phyloP scores from a whole-genome alignment of 2,113 vertebrate species.

The Eudyptes chrysolophus region DNA sequence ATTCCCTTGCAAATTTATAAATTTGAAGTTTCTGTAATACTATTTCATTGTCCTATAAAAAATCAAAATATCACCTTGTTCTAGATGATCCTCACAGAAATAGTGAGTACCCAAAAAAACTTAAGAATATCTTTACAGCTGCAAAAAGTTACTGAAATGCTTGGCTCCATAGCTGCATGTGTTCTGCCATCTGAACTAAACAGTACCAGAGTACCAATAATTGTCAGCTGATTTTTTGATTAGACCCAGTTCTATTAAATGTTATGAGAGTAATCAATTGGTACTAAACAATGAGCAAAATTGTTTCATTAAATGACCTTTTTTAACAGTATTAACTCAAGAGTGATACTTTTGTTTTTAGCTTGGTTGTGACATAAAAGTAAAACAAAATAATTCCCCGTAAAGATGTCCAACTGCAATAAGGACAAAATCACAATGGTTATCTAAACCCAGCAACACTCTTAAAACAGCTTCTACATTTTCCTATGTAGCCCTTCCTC shows the following conservation, averaged over 20 bases:
- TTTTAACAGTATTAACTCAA: background rate
- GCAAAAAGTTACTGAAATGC: background rate
- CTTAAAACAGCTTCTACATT: background rate
- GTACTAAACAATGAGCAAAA: slow-evolving; percentile 17
- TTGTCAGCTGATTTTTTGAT: slow-evolving; percentile 42
- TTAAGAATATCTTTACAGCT: background rate
- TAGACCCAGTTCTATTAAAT: background rate
- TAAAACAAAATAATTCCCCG: background rate
- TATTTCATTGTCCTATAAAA: background rate
- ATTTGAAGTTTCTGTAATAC: background rate
- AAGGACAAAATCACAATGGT: background rate
- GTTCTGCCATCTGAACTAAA: background rate
- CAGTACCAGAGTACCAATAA: background rate
- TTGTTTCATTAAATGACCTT: background rate
- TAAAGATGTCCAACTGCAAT: background rate
- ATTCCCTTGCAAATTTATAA: background rate
- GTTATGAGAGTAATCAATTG: slow-evolving; percentile 1
- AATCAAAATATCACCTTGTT: background rate
- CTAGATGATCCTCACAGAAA: background rate
- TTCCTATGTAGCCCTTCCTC: background rate
- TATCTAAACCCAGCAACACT: background rate
- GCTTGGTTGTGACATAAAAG: background rate
- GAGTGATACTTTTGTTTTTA: background rate
- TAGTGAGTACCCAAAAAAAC: background rate
- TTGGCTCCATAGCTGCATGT: background rate